Conservation (phyloP, 1,140 invertebrate species). For the Hesperophylax magnus region DNA sequence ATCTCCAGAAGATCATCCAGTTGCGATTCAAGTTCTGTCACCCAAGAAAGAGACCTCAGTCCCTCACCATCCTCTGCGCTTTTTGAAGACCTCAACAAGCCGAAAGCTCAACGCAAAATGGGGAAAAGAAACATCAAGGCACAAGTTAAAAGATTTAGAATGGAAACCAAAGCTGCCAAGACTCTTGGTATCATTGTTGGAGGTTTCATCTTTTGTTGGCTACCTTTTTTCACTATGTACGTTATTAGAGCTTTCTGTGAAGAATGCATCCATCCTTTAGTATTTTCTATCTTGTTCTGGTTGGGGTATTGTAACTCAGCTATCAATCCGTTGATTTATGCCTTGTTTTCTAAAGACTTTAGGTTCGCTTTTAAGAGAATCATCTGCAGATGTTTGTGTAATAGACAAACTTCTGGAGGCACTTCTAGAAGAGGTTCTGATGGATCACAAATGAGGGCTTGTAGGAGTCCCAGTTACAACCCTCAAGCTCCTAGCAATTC, state of each 20-base stretch:
- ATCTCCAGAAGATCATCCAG: conserved; percentile 60
- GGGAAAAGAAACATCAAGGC: conserved; percentile 90
- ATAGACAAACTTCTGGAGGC: conserved; percentile 57
- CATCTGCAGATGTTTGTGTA: conserved; percentile 86
- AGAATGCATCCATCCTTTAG: conserved; percentile 82
- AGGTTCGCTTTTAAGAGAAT: conserved; percentile 93
- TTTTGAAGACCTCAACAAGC: conserved; percentile 74
- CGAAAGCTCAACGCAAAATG: conserved; percentile 79
- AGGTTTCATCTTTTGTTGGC: conserved; percentile 93
- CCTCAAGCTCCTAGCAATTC: conserved; percentile 61
- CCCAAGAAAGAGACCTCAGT: conserved; percentile 62
- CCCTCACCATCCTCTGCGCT: conserved; percentile 67
- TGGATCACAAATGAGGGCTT: conserved; percentile 71
- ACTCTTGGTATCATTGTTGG: conserved; percentile 95
- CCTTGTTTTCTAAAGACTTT: conserved; percentile 93
- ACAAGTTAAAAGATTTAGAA: conserved; percentile 86
- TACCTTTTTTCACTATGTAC: conserved; percentile 96
- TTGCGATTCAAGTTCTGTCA: conserved; percentile 60
- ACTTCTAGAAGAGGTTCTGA: conserved; percentile 73
- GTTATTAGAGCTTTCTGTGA: conserved; percentile 87
- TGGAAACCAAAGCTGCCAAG: conserved; percentile 95
- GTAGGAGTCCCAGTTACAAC: conserved; percentile 65
- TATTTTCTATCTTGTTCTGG: conserved; percentile 96
- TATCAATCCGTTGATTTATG: conserved; percentile 94
- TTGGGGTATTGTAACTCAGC: conserved; percentile 97